Evolutionary conservation across 2,113 vertebrate species (phyloP).

Genomic region (Tautogolabrus adspersus): DNA sequence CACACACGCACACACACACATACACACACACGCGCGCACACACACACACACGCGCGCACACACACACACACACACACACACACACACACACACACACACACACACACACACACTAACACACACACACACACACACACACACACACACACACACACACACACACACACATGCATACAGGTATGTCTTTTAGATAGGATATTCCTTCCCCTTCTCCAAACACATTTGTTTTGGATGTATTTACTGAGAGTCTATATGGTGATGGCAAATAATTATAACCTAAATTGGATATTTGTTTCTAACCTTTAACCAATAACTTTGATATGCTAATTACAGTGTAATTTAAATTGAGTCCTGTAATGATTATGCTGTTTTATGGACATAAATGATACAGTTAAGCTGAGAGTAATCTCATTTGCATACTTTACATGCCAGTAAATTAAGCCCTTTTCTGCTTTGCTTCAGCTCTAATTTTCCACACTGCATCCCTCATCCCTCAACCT

Average conservation of each 20-base stretch:
- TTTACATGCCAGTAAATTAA: conserved; percentile 99
- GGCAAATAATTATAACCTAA: conserved; percentile 99
- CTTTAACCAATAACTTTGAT: conserved; percentile 99
- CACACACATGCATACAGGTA: conserved; percentile 11
- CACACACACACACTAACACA: conserved; percentile 20
- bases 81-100: conserved; percentile 12
- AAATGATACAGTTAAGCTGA: conserved; percentile 99
- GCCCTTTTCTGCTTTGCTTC: conserved; percentile 93
- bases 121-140: too few relatives aligned
- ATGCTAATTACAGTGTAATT: conserved; percentile 99
- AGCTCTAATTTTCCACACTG: conserved; percentile 99
- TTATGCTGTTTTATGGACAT: conserved; percentile 99
- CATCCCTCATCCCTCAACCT: conserved; percentile 91
- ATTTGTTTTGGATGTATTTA: conserved; percentile 99
- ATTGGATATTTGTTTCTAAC: conserved; percentile 99
- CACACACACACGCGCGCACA: too few relatives aligned
- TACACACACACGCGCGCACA: too few relatives aligned
- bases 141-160: conserved; percentile 1
- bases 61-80: too few relatives aligned
- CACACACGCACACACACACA: too few relatives aligned
- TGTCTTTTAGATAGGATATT: conserved; percentile 78
- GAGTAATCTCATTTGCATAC: conserved; percentile 99
- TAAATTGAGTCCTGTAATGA: conserved; percentile 99
- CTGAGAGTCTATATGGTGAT: conserved; percentile 89
- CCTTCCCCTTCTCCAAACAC: conserved; percentile 90